A percentile compares a stretch with the other conserved stretches of the same genome.
Conservation (phyloP, 2,113 vertebrate genomes). For the Sprattus sprattus region DNA sequence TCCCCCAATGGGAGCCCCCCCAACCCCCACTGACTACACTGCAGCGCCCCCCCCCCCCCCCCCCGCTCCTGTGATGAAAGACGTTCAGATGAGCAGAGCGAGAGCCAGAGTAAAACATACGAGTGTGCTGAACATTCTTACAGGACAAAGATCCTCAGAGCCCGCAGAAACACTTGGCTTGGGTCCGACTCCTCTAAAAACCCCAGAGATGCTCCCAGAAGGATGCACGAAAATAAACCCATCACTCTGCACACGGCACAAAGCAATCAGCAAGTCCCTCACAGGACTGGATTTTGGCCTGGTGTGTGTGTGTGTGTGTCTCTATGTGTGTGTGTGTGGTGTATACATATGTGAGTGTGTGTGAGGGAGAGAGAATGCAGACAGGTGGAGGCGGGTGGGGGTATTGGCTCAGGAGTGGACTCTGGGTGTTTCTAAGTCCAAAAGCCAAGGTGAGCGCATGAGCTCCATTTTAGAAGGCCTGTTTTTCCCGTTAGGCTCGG, state of each 20-base stretch:
- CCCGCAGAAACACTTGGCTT: not conserved
- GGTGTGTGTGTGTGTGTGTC: not conserved
- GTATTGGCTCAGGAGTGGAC: not conserved
- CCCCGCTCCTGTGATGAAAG: not conserved
- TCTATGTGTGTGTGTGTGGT: conserved; percentile 22
- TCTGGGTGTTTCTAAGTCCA: conserved; percentile 17
- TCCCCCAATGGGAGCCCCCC: not conserved
- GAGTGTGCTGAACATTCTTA: not conserved
- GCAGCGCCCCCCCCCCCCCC: not conserved
- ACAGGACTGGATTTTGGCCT: not conserved
- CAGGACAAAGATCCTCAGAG: not conserved
- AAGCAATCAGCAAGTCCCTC: not conserved
- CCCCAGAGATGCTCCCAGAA: conserved; percentile 15
- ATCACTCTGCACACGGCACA: not conserved
- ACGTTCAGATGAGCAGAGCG: conserved; percentile 22
- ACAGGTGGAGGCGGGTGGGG: not conserved
- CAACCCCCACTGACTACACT: conserved; percentile 14
- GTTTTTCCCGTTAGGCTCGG: not conserved
- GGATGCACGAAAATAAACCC: conserved; percentile 19
- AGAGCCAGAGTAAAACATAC: not conserved
- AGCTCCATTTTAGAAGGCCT: not conserved
- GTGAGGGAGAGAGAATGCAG: not conserved
- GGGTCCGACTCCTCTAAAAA: not conserved
- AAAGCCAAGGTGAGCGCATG: not conserved
- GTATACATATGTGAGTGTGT: not conserved